Evolutionary conservation across 2,888 invertebrate genomes (phyloP).

Genomic region (Allophyes oxyacanthae): DNA sequence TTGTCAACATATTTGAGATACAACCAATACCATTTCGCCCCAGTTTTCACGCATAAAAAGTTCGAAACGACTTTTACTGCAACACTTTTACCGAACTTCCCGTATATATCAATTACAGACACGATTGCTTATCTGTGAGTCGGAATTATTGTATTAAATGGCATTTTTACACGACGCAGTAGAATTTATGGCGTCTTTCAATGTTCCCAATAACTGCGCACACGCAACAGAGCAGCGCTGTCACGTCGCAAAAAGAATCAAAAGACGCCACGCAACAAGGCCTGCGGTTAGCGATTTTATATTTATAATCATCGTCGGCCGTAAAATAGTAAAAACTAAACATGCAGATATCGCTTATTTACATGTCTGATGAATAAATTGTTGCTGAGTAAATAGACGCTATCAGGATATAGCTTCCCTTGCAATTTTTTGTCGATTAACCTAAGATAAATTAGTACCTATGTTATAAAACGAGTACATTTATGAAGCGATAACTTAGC

Average conservation of each 20-base stretch:
- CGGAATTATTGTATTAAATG: constrained; percentile 72
- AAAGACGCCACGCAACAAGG: constrained; percentile 68
- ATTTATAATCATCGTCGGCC: constrained; percentile 73
- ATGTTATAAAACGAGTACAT: too few species aligned
- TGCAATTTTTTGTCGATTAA: constrained; percentile 33
- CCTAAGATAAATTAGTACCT: not conserved
- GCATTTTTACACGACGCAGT: constrained; percentile 67
- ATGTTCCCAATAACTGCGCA: constrained; percentile 74
- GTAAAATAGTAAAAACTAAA: constrained; percentile 70
- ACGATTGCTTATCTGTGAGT: constrained; percentile 46
- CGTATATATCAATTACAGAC: constrained; percentile 54
- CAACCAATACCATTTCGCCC: constrained; percentile 32
- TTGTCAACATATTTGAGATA: constrained; percentile 31
- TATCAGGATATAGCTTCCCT: constrained; percentile 14
- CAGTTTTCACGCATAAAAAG: constrained; percentile 40
- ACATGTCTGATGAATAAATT: constrained; percentile 54
- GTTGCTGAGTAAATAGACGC: constrained; percentile 36
- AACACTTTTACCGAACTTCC: constrained; percentile 49
- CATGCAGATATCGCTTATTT: constrained; percentile 63
- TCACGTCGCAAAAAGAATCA: constrained; percentile 67
- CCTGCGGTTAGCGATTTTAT: constrained; percentile 78
- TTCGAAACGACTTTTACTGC: constrained; percentile 41
- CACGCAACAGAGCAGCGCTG: constrained; percentile 74
- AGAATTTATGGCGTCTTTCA: constrained; percentile 76
- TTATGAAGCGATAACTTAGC: too few species aligned